Conservation (phyloP, 2,888 invertebrate genomes). For the Cyclophora punctaria region DNA sequence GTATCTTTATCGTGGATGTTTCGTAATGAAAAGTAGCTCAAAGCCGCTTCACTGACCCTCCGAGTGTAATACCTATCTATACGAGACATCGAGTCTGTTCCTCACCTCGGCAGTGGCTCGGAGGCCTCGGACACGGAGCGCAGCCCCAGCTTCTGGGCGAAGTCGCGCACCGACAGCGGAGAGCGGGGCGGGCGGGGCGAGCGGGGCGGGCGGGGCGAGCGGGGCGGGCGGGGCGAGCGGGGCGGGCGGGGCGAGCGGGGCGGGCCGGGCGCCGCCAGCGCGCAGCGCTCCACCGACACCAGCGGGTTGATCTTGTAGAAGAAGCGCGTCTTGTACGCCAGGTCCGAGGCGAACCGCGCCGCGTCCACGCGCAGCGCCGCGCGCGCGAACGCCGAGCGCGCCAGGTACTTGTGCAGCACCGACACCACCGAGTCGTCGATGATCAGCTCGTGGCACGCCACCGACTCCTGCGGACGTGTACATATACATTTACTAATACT, state of each 20-base stretch:
- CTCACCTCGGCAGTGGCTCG: not conserved
- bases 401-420: constrained; percentile 5
- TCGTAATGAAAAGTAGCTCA: no score
- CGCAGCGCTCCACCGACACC: constrained; percentile 30
- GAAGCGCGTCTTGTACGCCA: constrained; percentile 7
- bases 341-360: not conserved
- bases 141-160: constrained; percentile 34
- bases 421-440: constrained; percentile 9
- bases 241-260: constrained; percentile 20
- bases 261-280: no score
- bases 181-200: constrained; percentile 25
- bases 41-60: no score
- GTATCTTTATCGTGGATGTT: no score
- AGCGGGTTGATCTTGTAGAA: constrained; percentile 46
- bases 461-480: not conserved
- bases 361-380: constrained; percentile 1
- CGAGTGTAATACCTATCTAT: no score
- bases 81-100: no score
- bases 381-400: constrained; percentile 3
- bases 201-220: constrained; percentile 22
- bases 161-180: constrained; percentile 23
- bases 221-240: constrained; percentile 36
- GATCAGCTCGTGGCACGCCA: constrained; percentile 1
- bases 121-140: constrained; percentile 16
- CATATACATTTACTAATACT: no score